Conservation (phyloP, 2,888 invertebrate genomes). For the Saturnia pavonia region DNA sequence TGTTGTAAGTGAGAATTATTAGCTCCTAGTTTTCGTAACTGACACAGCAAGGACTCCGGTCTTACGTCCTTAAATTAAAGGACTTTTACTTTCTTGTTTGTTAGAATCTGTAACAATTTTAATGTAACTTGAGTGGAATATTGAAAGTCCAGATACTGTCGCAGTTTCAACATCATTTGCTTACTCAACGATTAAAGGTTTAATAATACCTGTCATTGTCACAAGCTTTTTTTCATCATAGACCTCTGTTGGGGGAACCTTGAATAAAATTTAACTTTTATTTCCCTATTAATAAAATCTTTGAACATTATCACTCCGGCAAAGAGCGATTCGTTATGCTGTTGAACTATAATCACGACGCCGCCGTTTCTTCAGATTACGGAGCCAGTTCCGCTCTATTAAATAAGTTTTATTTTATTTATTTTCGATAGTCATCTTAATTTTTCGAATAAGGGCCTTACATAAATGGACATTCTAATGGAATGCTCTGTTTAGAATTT, state of each 20-base stretch:
- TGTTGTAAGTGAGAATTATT: slow-evolving; percentile 21
- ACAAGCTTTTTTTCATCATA: slow-evolving; percentile 38
- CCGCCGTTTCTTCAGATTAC: slow-evolving; percentile 15
- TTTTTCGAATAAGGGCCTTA: slow-evolving; percentile 11
- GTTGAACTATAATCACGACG: slow-evolving; percentile 25
- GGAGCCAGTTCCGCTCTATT: slow-evolving; percentile 14
- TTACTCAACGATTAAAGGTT: slow-evolving; percentile 32
- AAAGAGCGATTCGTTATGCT: slow-evolving; percentile 40
- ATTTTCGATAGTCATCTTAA: slow-evolving; percentile 11
- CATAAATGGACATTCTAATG: slow-evolving; percentile 3
- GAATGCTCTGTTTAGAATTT: not conserved
- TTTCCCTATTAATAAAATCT: slow-evolving; percentile 63
- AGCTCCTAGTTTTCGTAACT: slow-evolving; percentile 55
- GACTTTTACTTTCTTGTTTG: slow-evolving; percentile 66
- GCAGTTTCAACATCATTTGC: slow-evolving; percentile 36
- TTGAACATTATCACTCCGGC: slow-evolving; percentile 33
- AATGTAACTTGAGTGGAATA: slow-evolving; percentile 52
- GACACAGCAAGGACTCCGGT: slow-evolving; percentile 40
- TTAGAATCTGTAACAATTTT: slow-evolving; percentile 45
- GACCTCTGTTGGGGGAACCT: slow-evolving; percentile 53
- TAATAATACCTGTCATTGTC: slow-evolving; percentile 25
- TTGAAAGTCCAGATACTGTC: slow-evolving; percentile 50
- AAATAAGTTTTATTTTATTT: slow-evolving; percentile 9
- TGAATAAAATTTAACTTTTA: slow-evolving; percentile 63
- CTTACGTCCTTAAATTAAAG: slow-evolving; percentile 58